A percentile compares a stretch with the other conserved stretches of the same genome.
These are phyloP conservation scores for Cyprinodon variegatus DNA, from an alignment of 2,113 vertebrate genomes.

Conservation along the genomic window DNA sequence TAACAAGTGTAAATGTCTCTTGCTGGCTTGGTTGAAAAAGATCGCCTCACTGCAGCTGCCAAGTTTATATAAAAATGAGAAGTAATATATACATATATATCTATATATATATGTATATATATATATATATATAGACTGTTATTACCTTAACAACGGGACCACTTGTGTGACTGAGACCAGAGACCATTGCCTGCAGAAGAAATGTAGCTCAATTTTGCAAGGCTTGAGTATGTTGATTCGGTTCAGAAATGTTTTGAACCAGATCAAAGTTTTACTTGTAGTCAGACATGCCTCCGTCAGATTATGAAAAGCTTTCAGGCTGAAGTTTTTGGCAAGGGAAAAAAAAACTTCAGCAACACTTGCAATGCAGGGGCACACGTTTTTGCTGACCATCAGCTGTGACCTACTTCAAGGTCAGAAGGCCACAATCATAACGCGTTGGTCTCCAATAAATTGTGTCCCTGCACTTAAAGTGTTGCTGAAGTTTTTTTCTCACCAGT, in stretches of 20 bases:
- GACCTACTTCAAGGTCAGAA: too few species aligned
- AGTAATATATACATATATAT: conserved; percentile 11
- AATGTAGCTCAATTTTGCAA: conserved; percentile 11
- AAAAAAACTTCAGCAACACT: too few species aligned
- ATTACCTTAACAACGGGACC: conserved; percentile 42
- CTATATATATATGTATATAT: conserved; percentile 2
- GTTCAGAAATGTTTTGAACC: conserved; percentile 1
- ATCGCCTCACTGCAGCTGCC: conserved; percentile 5
- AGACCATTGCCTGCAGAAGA: conserved; percentile 27
- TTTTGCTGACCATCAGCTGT: too few species aligned
- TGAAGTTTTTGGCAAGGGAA: too few species aligned
- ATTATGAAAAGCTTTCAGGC: background rate
- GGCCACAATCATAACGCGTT: too few species aligned
- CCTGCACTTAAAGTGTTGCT: too few species aligned
- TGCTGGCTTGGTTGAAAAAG: conserved; percentile 31
- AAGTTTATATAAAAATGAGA: conserved; percentile 52
- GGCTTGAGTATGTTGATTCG: conserved; percentile 21
- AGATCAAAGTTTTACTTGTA: conserved; percentile 3
- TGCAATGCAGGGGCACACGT: too few species aligned
- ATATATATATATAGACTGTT: conserved; percentile 13
- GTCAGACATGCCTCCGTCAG: background rate
- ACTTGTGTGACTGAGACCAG: conserved; percentile 21
- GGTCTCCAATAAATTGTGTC: too few species aligned
- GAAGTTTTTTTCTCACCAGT: too few species aligned
- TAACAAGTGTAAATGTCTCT: conserved; percentile 62